A percentile compares a stretch with the other conserved stretches of the same genome.
Conservation (phyloP, 2,113 vertebrate genomes). For the Cygnus buccinator region DNA sequence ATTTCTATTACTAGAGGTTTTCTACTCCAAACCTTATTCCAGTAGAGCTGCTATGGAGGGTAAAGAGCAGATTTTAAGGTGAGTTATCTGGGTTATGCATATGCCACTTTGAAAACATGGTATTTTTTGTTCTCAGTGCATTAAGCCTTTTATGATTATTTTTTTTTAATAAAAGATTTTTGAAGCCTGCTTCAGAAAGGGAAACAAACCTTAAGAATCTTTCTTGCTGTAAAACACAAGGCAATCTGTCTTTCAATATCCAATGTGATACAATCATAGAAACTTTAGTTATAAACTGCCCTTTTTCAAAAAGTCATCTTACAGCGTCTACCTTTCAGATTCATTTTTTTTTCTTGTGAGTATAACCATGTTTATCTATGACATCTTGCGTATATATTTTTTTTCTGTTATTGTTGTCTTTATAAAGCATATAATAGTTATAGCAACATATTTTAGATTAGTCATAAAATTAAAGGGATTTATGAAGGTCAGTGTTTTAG, state of each 20-base stretch:
- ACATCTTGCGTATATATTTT: background rate
- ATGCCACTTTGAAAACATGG: background rate
- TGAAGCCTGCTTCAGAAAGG: background rate
- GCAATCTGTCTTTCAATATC: background rate
- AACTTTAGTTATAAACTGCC: background rate
- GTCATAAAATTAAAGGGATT: background rate
- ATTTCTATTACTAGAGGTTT: background rate
- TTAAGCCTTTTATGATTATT: background rate
- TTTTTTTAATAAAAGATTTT: background rate
- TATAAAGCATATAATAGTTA: background rate
- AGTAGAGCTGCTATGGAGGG: background rate
- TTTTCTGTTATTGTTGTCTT: background rate
- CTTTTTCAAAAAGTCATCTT: constrained; percentile 24
- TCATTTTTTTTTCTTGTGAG: background rate
- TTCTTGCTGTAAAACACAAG: background rate
- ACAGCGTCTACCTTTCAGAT: background rate
- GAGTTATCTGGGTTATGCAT: background rate
- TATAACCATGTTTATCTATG: background rate
- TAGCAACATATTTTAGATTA: background rate
- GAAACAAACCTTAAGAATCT: background rate
- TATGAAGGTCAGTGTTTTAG: background rate
- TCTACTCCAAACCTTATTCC: background rate
- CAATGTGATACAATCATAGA: background rate
- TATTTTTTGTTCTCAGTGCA: background rate
- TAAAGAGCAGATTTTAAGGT: background rate